These are phyloP conservation scores for Camelus bactrianus DNA, from an alignment of 2,113 vertebrate genomes.

Conservation along the genomic window DNA sequence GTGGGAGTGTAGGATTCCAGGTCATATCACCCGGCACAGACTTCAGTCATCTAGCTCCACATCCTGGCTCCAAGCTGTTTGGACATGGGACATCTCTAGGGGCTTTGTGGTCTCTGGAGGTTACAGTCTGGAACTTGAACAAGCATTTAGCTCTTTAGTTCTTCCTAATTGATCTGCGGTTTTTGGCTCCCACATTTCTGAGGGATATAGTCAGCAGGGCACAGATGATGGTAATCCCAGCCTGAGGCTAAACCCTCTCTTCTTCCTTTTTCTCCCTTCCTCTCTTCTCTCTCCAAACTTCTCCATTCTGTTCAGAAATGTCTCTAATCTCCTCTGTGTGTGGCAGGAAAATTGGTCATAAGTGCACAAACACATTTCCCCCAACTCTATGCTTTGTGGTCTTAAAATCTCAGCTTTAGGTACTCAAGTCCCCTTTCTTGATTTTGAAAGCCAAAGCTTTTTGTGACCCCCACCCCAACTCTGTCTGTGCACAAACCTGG, in stretches of 20 bases:
- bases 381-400: too few relatives aligned
- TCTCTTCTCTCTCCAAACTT: neutral
- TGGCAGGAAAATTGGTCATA: neutral
- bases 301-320: neutral
- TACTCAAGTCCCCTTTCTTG: neutral
- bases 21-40: neutral
- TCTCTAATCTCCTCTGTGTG: neutral
- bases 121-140: neutral
- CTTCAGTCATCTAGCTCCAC: neutral
- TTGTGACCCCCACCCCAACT: too few relatives aligned
- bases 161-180: neutral
- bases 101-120: neutral
- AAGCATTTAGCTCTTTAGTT: neutral
- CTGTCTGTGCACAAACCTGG: neutral
- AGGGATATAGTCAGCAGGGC: neutral
- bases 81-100: neutral
- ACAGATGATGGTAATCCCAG: neutral
- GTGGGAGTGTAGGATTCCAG: accelerated
- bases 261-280: neutral
- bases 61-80: neutral
- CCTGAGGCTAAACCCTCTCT: neutral
- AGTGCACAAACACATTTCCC: neutral
- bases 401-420: neutral
- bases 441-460: neutral
- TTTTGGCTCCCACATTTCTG: neutral